These are phyloP conservation scores for Galerucella pusilla DNA, from an alignment of 2,888 invertebrate species.

Conservation along the genomic window DNA sequence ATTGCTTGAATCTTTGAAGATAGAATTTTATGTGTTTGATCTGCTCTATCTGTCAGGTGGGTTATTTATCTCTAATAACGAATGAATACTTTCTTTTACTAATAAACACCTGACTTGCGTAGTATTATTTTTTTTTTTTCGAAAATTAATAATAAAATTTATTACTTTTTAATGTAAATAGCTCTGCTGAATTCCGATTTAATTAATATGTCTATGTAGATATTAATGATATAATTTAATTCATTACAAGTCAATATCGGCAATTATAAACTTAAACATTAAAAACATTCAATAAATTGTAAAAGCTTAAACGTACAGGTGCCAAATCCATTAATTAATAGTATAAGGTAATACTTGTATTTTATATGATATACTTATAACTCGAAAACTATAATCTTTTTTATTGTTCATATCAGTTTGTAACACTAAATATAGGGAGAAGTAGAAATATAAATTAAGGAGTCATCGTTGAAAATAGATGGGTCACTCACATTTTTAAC, in stretches of 20 bases:
- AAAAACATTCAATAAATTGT: not conserved
- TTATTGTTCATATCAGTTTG: not conserved
- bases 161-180: conserved; percentile 2
- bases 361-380: too few relatives aligned
- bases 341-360: not conserved
- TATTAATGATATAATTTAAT: not conserved
- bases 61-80: too few relatives aligned
- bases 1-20: too few relatives aligned
- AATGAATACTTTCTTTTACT: too few relatives aligned
- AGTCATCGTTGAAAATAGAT: too few relatives aligned
- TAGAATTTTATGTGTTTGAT: too few relatives aligned
- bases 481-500: too few relatives aligned
- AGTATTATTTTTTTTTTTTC: not conserved
- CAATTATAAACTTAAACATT: not conserved
- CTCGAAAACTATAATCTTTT: too few relatives aligned
- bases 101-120: too few relatives aligned
- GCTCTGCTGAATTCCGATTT: not conserved
- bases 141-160: not conserved
- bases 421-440: not conserved
- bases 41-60: too few relatives aligned
- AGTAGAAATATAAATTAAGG: too few relatives aligned
- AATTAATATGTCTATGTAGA: not conserved
- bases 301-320: not conserved
- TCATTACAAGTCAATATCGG: not conserved
- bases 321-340: not conserved